Percentiles rank a stretch among this genome's conserved stretches.
Evolutionary conservation across 2,888 invertebrate species (phyloP).

Genomic region (Agrotis clavis): DNA sequence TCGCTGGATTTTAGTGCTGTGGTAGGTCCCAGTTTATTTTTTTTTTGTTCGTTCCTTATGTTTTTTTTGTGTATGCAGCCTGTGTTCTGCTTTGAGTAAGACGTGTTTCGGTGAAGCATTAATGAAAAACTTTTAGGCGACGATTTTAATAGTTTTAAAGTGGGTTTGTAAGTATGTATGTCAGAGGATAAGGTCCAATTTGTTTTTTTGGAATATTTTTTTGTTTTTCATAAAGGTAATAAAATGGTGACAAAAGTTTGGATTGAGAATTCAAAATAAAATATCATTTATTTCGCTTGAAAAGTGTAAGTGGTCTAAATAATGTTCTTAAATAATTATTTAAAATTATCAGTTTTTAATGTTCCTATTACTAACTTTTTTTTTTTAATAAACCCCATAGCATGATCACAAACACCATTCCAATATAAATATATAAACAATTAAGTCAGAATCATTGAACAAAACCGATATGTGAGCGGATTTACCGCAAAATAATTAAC

Average conservation of each 20-base stretch:
- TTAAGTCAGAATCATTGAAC: constrained; percentile 37
- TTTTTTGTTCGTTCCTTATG: not conserved
- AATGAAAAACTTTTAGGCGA: not conserved
- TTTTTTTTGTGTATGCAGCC: not conserved
- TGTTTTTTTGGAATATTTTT: no score
- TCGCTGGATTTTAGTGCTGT: constrained; percentile 54
- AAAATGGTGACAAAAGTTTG: no score
- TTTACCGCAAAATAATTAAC: constrained; percentile 60
- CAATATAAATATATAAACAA: constrained; percentile 6
- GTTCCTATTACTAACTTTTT: not conserved
- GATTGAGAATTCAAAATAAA: no score
- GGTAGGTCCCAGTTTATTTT: constrained; percentile 53
- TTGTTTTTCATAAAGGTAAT: no score
- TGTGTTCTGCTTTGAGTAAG: not conserved
- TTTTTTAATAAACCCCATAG: constrained; percentile 11
- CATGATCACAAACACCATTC: constrained; percentile 7
- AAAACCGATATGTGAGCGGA: constrained; percentile 49
- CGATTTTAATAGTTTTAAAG: not conserved
- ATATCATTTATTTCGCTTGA: no score
- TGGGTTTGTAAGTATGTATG: not conserved
- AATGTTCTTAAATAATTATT: not conserved
- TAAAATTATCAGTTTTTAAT: not conserved
- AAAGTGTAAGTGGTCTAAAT: no score
- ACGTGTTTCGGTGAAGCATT: not conserved
- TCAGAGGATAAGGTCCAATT: not conserved